Conservation (phyloP, 2,113 vertebrate species). For the Cyrtonyx montezumae region DNA sequence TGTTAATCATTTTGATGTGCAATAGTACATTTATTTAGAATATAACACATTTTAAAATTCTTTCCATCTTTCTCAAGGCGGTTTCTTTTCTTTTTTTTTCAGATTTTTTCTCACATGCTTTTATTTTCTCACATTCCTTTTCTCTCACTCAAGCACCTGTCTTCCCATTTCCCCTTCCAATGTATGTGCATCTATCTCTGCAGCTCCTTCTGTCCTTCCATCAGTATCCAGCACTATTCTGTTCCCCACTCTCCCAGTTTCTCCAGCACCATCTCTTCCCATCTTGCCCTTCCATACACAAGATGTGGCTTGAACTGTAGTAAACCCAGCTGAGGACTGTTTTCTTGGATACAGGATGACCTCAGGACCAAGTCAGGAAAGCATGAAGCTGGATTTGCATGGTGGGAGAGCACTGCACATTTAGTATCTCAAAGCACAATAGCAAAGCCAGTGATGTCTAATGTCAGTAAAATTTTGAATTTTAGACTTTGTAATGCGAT, state of each 20-base stretch:
- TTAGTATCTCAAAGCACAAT: neutral
- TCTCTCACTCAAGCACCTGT: neutral
- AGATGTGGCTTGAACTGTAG: neutral
- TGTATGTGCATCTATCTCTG: neutral
- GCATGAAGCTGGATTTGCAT: neutral
- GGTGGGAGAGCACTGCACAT: neutral
- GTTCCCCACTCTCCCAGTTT: neutral
- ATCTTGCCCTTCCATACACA: accelerated
- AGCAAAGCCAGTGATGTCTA: neutral
- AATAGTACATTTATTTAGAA: neutral
- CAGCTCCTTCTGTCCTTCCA: neutral
- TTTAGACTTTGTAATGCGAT: conserved; percentile 12
- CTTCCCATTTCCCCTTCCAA: neutral
- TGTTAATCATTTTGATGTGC: neutral
- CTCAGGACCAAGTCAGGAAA: neutral
- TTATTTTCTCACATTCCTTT: neutral
- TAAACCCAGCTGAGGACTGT: neutral
- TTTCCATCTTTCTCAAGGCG: neutral
- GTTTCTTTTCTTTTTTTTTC: neutral
- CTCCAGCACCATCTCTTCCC: neutral
- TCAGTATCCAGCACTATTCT: neutral
- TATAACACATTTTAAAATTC: neutral
- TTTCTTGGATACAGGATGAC: neutral
- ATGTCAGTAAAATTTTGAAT: neutral
- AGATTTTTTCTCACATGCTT: neutral